Percentiles rank a stretch among this genome's conserved stretches.
Conservation (phyloP, 2,113 vertebrate species). For the Monarcha castaneiventris region DNA sequence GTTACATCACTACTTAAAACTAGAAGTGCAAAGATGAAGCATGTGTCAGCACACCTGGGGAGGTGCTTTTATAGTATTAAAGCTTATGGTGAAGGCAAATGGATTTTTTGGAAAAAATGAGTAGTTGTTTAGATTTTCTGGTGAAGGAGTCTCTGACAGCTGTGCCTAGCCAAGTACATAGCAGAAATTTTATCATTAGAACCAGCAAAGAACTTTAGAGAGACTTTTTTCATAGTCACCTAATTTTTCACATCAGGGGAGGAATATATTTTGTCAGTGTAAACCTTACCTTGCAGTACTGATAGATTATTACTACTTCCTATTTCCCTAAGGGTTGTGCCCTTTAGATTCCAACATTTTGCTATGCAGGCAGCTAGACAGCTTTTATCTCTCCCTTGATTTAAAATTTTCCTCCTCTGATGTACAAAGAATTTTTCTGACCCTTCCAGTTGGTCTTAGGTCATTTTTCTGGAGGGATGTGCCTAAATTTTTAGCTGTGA, state of each 20-base stretch:
- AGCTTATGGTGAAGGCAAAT: background rate
- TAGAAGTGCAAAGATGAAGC: background rate
- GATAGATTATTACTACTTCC: background rate
- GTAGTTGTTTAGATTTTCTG: background rate
- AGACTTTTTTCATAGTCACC: background rate
- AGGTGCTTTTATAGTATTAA: background rate
- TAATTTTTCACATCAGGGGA: background rate
- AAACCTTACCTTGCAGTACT: background rate
- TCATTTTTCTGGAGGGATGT: background rate
- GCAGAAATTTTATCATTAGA: background rate
- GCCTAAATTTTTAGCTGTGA: background rate
- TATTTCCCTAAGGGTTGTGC: background rate
- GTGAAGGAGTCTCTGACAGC: background rate
- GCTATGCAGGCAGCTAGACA: background rate
- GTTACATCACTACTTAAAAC: background rate
- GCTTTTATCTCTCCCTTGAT: background rate
- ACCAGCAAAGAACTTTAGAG: background rate
- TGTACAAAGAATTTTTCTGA: background rate
- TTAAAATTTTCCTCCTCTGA: background rate
- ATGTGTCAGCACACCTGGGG: background rate
- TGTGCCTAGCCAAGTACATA: background rate
- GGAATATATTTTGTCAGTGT: background rate
- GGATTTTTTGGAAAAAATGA: background rate
- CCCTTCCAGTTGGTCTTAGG: background rate
- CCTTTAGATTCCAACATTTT: background rate